Percentiles rank a stretch among this genome's conserved stretches.
phyloP scores from a whole-genome alignment of 2,888 invertebrate genomes.

The Tuberolachnus salignus region DNA sequence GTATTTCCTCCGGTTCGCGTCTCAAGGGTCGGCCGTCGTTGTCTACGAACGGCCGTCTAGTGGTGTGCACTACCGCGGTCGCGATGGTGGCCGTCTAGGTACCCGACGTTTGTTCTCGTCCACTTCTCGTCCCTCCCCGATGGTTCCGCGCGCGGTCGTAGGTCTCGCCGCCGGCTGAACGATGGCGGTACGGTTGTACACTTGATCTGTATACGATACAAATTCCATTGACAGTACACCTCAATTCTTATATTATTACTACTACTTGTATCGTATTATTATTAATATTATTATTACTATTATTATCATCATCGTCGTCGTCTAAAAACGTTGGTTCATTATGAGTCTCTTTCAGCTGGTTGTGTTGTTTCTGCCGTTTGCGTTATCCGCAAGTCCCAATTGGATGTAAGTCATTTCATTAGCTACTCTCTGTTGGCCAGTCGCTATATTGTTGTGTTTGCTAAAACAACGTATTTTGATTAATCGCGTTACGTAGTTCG shows the following conservation, averaged over 20 bases:
- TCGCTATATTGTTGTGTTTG: constrained; percentile 13
- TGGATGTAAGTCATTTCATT: constrained; percentile 51
- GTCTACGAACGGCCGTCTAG: background rate
- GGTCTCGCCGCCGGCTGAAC: background rate
- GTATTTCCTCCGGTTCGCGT: background rate
- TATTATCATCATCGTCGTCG: background rate
- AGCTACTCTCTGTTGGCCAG: background rate
- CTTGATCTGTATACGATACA: constrained; percentile 12
- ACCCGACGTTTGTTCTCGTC: background rate
- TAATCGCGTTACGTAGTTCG: background rate
- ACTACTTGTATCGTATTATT: no score
- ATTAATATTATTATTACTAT: background rate
- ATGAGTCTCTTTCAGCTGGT: constrained; percentile 37
- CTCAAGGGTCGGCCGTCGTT: background rate
- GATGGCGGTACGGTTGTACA: background rate
- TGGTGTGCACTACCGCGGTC: no score
- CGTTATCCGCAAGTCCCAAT: constrained; percentile 49
- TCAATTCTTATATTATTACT: background rate
- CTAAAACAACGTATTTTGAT: background rate
- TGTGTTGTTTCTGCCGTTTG: constrained; percentile 45
- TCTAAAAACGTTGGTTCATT: constrained; percentile 5
- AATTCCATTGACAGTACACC: background rate
- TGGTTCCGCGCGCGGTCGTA: background rate
- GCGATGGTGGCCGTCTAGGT: background rate
- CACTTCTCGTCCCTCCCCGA: background rate